These are phyloP conservation scores for Stratiomys singularior DNA, from an alignment of 2,888 invertebrate genomes.

Conservation along the genomic window DNA sequence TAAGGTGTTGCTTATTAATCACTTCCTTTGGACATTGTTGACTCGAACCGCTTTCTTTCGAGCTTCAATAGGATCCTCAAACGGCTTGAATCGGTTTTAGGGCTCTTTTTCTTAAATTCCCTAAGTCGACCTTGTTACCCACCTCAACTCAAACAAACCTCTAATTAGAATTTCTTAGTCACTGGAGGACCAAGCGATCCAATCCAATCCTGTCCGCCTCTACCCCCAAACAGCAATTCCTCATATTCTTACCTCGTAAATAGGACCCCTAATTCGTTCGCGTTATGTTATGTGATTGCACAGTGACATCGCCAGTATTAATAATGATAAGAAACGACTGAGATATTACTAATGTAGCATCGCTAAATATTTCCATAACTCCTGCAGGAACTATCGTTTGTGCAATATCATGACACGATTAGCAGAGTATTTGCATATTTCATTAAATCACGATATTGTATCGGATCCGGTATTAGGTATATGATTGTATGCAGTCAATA, in stretches of 20 bases:
- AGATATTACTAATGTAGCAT: slow-evolving; percentile 25
- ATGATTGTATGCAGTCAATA: neutral
- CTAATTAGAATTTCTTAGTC: too few species aligned
- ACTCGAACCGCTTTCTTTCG: too few species aligned
- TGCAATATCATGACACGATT: slow-evolving; percentile 46
- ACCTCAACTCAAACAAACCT: too few species aligned
- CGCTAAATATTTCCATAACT: slow-evolving; percentile 37
- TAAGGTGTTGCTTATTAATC: neutral
- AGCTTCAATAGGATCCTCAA: too few species aligned
- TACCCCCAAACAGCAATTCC: too few species aligned
- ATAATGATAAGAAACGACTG: slow-evolving; percentile 40
- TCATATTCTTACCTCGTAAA: too few species aligned
- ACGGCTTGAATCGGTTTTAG: too few species aligned
- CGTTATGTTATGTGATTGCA: slow-evolving; percentile 17
- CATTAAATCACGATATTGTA: slow-evolving; percentile 49
- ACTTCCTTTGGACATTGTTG: too few species aligned
- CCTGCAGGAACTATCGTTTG: slow-evolving; percentile 21
- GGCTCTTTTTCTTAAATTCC: too few species aligned
- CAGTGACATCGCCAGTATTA: slow-evolving; percentile 42
- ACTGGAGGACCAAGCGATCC: too few species aligned
- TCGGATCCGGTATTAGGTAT: slow-evolving; percentile 36
- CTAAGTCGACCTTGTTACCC: too few species aligned
- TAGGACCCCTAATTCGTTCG: neutral
- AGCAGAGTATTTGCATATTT: slow-evolving; percentile 46
- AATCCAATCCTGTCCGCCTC: too few species aligned